Conservation (phyloP, 2,113 vertebrate species). For the Manacus vitellinus region DNA sequence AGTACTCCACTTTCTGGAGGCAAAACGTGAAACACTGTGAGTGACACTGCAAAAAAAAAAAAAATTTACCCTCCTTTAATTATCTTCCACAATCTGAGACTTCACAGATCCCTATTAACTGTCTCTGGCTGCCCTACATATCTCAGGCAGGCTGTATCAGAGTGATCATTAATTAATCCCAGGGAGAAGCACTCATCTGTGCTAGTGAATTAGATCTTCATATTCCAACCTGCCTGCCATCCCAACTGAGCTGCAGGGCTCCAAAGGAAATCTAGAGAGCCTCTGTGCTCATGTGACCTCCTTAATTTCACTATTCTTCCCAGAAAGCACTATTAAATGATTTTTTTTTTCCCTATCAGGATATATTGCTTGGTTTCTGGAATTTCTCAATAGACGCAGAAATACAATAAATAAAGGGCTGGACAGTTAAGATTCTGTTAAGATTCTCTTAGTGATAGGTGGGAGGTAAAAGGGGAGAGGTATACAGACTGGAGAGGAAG, state of each 20-base stretch:
- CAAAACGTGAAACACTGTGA: background rate
- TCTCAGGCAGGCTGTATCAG: background rate
- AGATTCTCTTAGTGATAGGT: background rate
- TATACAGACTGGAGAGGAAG: background rate
- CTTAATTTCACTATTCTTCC: background rate
- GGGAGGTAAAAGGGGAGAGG: background rate
- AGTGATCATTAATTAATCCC: constrained; percentile 43
- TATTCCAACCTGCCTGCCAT: background rate
- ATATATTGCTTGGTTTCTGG: background rate
- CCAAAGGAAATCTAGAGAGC: background rate
- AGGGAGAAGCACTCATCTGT: constrained; percentile 12
- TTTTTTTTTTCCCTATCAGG: background rate
- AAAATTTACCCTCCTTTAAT: background rate
- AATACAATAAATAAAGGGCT: background rate
- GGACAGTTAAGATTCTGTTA: background rate
- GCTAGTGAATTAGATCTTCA: background rate
- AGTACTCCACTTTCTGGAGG: background rate
- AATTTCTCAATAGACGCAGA: background rate
- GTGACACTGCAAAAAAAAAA: background rate
- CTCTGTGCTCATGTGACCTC: background rate
- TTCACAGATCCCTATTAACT: background rate
- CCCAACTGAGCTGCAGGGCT: background rate
- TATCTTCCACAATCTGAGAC: background rate
- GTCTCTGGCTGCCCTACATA: constrained; percentile 1
- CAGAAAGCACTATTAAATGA: background rate